Conservation (phyloP, 2,888 invertebrate species). For the Drosophila robusta region DNA sequence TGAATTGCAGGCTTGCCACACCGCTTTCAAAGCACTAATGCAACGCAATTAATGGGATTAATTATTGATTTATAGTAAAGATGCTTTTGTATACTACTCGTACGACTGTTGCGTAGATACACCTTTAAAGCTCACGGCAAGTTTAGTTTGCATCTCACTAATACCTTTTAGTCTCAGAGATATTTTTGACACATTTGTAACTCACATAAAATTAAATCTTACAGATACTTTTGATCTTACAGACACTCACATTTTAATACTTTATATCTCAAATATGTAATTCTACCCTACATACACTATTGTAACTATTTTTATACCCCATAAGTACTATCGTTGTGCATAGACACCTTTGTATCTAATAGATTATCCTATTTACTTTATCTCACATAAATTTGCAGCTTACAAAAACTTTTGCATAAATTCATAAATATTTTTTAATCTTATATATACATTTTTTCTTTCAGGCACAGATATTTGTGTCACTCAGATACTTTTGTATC, state of each 20-base stretch:
- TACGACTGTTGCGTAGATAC: not conserved
- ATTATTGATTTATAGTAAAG: not conserved
- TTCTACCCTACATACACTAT: not conserved
- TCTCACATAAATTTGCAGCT: not conserved
- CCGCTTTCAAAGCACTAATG: not conserved
- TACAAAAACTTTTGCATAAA: not conserved
- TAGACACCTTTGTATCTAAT: not conserved
- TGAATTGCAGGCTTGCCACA: constrained; percentile 2
- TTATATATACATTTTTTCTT: no score
- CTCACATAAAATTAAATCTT: no score
- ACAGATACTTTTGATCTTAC: no score
- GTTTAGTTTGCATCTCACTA: not conserved
- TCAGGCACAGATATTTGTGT: not conserved
- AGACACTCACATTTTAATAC: no score
- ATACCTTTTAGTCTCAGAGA: not conserved
- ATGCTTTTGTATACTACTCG: not conserved
- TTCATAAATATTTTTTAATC: no score
- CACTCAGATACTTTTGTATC: not conserved
- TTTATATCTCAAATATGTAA: not conserved
- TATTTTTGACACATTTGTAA: no score
- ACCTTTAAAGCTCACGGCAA: no score
- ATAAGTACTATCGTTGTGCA: not conserved
- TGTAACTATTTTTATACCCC: not conserved
- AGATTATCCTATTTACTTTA: no score
- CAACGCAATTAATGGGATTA: not conserved